Evolutionary conservation across 2,797 vertebrate genomes (phyloP).

Genomic region (Columba guinea): DNA sequence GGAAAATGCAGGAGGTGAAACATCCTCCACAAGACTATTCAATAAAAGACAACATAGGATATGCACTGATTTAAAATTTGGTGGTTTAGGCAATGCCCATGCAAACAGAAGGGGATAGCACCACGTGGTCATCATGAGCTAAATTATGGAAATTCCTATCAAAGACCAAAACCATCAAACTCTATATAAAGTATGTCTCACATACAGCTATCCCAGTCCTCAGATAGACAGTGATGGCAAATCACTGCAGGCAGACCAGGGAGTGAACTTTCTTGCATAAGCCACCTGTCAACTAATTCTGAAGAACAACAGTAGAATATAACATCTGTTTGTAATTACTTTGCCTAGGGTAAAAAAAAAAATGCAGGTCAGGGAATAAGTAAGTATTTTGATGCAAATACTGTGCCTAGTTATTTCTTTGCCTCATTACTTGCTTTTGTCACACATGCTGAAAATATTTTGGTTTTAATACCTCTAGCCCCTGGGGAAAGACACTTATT

Average conservation of each 20-base stretch:
- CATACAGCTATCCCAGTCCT: not conserved
- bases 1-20: not conserved
- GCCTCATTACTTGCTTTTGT: slow-evolving; percentile 42
- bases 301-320: not conserved
- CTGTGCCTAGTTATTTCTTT: not conserved
- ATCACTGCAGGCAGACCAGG: not conserved
- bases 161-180: not conserved
- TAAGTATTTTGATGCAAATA: not conserved
- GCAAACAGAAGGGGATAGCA: not conserved
- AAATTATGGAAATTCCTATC: not conserved
- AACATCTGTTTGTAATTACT: not conserved
- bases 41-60: not conserved
- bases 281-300: not conserved
- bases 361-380: not conserved
- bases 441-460: slow-evolving; percentile 10
- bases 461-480: slow-evolving; percentile 2
- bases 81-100: not conserved
- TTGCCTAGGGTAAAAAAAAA: not conserved
- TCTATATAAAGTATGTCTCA: not conserved
- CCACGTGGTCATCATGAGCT: not conserved
- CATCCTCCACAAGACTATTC: not conserved
- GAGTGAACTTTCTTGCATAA: not conserved
- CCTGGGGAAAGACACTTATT: not conserved
- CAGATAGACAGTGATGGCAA: not conserved
- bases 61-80: not conserved